Conservation (phyloP, 2,888 invertebrate genomes). For the Drosophila bunnanda region DNA sequence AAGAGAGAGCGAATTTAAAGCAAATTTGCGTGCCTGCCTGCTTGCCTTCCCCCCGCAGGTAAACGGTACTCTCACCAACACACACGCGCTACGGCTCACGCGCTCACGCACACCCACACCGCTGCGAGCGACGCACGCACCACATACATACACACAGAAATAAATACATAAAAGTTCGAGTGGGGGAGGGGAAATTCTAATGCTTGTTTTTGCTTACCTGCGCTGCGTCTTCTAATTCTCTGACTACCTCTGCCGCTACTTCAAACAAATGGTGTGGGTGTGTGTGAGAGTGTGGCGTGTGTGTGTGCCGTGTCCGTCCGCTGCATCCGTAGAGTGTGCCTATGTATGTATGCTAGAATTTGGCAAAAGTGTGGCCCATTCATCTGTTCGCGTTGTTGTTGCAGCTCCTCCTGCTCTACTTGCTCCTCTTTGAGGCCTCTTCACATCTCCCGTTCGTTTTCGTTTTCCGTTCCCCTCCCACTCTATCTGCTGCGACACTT, state of each 20-base stretch:
- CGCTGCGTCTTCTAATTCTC: slow-evolving; percentile 48
- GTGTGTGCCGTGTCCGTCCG: slow-evolving; percentile 30
- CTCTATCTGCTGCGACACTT: slow-evolving; percentile 12
- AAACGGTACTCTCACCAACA: slow-evolving; percentile 29
- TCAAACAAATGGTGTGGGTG: slow-evolving; percentile 23
- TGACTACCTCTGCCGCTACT: slow-evolving; percentile 20
- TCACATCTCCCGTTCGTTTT: slow-evolving; percentile 14
- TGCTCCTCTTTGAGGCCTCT: slow-evolving; percentile 20
- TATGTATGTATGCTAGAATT: slow-evolving; percentile 55
- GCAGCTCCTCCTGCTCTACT: slow-evolving; percentile 12
- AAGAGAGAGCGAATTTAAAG: slow-evolving; percentile 47
- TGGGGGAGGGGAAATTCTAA: slow-evolving; percentile 42
- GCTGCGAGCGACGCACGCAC: slow-evolving; percentile 39
- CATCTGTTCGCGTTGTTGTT: slow-evolving; percentile 53
- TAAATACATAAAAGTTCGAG: slow-evolving; percentile 15
- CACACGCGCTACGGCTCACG: slow-evolving; percentile 19
- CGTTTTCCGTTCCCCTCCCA: slow-evolving; percentile 13
- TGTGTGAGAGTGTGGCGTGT: slow-evolving; percentile 39
- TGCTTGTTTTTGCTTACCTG: slow-evolving; percentile 65
- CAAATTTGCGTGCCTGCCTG: slow-evolving; percentile 14
- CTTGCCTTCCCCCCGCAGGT: slow-evolving; percentile 13
- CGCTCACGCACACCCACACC: slow-evolving; percentile 31
- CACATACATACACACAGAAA: slow-evolving; percentile 48
- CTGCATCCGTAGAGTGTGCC: slow-evolving; percentile 32
- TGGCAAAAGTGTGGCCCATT: slow-evolving; percentile 66